These are phyloP conservation scores for Delphinus delphis DNA, from an alignment of 2,113 vertebrate species.

Conservation along the genomic window DNA sequence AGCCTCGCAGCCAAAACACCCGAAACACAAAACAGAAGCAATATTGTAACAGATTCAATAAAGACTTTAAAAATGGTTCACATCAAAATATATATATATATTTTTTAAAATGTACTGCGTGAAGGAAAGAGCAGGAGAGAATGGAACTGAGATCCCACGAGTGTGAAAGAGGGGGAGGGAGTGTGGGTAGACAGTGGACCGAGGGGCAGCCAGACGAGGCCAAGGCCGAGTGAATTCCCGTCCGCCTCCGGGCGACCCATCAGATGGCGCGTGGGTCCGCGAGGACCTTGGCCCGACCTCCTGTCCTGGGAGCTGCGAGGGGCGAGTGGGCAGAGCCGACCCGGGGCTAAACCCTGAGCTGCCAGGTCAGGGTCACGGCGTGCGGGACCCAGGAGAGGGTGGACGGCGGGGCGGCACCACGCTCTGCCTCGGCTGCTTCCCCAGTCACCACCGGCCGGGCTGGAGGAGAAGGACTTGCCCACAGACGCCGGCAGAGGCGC, in stretches of 20 bases:
- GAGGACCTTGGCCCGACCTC: too few species aligned
- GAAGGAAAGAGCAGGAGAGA: not conserved
- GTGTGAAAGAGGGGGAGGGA: not conserved
- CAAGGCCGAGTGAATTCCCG: rapidly evolving
- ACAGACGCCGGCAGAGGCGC: not conserved
- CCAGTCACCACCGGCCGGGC: rapidly evolving
- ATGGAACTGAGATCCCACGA: not conserved
- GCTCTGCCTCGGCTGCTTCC: not conserved
- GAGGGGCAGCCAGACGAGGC: too few species aligned
- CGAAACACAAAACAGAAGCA: too few species aligned
- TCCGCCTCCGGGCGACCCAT: rapidly evolving
- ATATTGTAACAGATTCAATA: too few species aligned
- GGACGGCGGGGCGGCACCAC: rapidly evolving
- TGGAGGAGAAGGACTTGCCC: not conserved
- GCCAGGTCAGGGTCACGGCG: not conserved
- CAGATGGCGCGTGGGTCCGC: rapidly evolving
- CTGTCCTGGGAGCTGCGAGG: not conserved
- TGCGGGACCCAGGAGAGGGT: rapidly evolving
- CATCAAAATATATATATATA: too few species aligned
- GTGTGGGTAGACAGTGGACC: rapidly evolving
- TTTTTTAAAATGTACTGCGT: too few species aligned
- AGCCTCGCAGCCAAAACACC: too few species aligned
- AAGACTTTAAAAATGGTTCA: too few species aligned
- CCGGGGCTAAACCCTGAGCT: not conserved
- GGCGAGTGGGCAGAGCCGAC: not conserved